Evolutionary conservation across 2,113 vertebrate genomes (phyloP).

Genomic region (Plectropomus leopardus): DNA sequence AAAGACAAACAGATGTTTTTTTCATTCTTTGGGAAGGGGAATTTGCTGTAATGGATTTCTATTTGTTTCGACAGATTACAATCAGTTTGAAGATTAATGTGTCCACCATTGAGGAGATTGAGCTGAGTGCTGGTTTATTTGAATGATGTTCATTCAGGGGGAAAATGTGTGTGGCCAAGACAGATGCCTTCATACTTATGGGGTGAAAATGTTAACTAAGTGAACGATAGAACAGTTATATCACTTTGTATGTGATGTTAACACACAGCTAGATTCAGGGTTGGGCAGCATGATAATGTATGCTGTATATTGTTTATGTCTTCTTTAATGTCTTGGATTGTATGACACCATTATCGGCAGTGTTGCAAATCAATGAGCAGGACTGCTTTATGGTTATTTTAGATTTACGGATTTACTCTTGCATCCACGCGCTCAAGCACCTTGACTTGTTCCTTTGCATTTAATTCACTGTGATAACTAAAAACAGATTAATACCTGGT

Average conservation of each 20-base stretch:
- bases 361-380: not conserved
- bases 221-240: not conserved
- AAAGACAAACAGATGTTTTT: conserved; percentile 20
- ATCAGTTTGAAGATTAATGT: conserved; percentile 43
- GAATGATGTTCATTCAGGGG: conserved; percentile 15
- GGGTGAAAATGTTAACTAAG: conserved; percentile 1
- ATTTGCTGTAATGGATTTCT: conserved; percentile 19
- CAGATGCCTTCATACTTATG: not conserved
- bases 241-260: not conserved
- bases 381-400: not conserved
- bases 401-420: not conserved
- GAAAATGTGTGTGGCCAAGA: conserved; percentile 14
- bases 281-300: not conserved
- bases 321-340: not conserved
- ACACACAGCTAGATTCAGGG: not conserved
- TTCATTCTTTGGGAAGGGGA: conserved; percentile 1
- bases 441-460: not conserved
- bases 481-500: not conserved
- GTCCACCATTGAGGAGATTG: not conserved
- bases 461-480: not conserved
- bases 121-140: conserved; percentile 16
- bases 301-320: not conserved
- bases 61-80: conserved; percentile 29
- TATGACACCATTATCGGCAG: not conserved
- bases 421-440: not conserved